phyloP scores from a whole-genome alignment of 2,113 vertebrate species.

The Manacus vitellinus region DNA sequence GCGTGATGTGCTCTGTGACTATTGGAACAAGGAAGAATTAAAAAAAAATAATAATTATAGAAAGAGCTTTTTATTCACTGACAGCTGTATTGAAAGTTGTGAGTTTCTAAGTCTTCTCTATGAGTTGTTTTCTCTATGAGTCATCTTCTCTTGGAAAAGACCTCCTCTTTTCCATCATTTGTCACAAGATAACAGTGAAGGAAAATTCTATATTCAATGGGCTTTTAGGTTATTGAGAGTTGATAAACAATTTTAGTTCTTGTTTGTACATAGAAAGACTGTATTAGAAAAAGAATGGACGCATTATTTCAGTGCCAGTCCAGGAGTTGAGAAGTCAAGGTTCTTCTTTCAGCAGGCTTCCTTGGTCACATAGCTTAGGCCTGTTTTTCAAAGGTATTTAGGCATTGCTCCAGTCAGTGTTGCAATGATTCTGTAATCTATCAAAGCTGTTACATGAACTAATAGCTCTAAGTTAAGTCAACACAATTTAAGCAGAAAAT shows the following conservation, averaged over 20 bases:
- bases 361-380: not conserved
- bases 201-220: not conserved
- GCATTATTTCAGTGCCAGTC: not conserved
- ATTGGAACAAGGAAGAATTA: not conserved
- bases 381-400: constrained; percentile 38
- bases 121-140: not conserved
- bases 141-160: constrained; percentile 26
- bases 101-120: not conserved
- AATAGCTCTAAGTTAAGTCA: constrained; percentile 51
- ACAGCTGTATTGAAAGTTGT: not conserved
- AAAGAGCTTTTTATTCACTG: not conserved
- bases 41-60: not conserved
- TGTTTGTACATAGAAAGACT: not conserved
- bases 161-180: not conserved
- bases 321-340: not conserved
- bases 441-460: constrained; percentile 48
- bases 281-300: not conserved
- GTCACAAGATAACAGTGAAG: not conserved
- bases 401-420: constrained; percentile 51
- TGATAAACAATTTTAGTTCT: not conserved
- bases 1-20: not conserved
- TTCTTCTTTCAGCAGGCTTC: not conserved
- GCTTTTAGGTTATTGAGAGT: not conserved
- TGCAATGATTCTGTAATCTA: constrained; percentile 56
- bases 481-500: constrained; percentile 32